Evolutionary conservation across 2,113 vertebrate genomes (phyloP).

Genomic region (Paratilapia polleni): DNA sequence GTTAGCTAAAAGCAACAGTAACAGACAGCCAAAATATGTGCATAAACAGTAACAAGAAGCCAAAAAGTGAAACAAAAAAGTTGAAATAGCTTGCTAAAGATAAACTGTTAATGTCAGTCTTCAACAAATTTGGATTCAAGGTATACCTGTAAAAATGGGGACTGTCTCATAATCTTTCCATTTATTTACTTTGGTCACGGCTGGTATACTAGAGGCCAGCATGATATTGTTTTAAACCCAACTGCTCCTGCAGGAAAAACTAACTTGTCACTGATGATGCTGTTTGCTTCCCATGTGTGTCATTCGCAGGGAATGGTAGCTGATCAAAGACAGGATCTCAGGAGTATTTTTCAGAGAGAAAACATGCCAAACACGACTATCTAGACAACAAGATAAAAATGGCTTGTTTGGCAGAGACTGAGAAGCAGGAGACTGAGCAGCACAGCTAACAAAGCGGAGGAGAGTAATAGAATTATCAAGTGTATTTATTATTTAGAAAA

Average conservation of each 20-base stretch:
- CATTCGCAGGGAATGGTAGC: not conserved
- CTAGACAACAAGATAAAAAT: not conserved
- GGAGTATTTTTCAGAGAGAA: not conserved
- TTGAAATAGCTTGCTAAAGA: too few relatives aligned
- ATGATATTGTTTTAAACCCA: not conserved
- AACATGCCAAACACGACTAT: not conserved
- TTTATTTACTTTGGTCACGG: not conserved
- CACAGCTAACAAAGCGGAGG: not conserved
- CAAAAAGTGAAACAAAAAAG: too few relatives aligned
- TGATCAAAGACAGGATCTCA: not conserved
- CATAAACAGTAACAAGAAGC: too few relatives aligned
- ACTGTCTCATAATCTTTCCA: not conserved
- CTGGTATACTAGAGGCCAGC: fast-evolving
- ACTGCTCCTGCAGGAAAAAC: not conserved
- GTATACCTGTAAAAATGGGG: not conserved
- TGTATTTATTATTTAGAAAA: not conserved
- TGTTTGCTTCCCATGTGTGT: not conserved
- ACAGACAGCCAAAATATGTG: too few relatives aligned
- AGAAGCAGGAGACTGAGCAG: not conserved
- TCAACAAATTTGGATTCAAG: not conserved
- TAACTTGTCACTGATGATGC: not conserved
- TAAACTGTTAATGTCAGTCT: not conserved
- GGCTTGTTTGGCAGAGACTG: not conserved
- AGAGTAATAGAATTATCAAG: not conserved
- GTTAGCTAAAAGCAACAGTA: too few relatives aligned